Conservation (phyloP, 2,113 vertebrate genomes). For the Dolichallabes microphthalmus region DNA sequence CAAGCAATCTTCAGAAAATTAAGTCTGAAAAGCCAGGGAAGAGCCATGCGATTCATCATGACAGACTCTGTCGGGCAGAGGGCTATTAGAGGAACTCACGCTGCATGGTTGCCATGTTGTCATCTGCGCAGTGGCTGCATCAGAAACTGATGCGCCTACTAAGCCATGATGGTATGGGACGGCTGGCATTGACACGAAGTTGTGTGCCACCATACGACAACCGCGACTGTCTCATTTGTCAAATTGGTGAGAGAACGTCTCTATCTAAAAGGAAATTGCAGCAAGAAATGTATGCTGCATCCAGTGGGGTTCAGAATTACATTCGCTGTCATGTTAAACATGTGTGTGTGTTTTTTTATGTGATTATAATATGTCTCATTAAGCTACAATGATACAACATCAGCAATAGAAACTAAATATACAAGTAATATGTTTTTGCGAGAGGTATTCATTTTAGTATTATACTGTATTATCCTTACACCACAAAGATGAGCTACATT, state of each 20-base stretch:
- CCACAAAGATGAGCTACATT: not conserved
- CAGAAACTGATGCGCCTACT: slow-evolving; percentile 49
- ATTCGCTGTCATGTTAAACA: slow-evolving; percentile 21
- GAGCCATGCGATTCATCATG: slow-evolving; percentile 72
- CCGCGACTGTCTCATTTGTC: slow-evolving; percentile 46
- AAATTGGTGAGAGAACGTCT: slow-evolving; percentile 26
- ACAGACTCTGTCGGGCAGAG: slow-evolving; percentile 69
- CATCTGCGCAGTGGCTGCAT: slow-evolving; percentile 50
- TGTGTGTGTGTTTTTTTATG: not conserved
- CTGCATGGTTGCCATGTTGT: slow-evolving; percentile 45
- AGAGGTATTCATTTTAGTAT: not conserved
- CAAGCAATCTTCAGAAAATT: slow-evolving; percentile 84
- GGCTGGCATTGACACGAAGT: slow-evolving; percentile 26
- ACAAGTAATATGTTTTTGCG: not conserved
- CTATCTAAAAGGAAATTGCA: not conserved
- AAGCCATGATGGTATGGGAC: slow-evolving; percentile 33
- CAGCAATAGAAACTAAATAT: not conserved
- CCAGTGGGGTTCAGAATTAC: slow-evolving; percentile 4
- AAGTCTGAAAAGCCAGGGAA: slow-evolving; percentile 76
- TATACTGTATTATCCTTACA: not conserved
- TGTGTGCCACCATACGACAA: slow-evolving; percentile 34
- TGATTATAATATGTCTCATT: not conserved
- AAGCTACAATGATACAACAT: not conserved
- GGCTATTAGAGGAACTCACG: slow-evolving; percentile 62
- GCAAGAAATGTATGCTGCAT: not conserved